A percentile compares a stretch with the other conserved stretches of the same genome.
phyloP scores from a whole-genome alignment of 2,113 vertebrate species.

The Oreochromis spilurus region DNA sequence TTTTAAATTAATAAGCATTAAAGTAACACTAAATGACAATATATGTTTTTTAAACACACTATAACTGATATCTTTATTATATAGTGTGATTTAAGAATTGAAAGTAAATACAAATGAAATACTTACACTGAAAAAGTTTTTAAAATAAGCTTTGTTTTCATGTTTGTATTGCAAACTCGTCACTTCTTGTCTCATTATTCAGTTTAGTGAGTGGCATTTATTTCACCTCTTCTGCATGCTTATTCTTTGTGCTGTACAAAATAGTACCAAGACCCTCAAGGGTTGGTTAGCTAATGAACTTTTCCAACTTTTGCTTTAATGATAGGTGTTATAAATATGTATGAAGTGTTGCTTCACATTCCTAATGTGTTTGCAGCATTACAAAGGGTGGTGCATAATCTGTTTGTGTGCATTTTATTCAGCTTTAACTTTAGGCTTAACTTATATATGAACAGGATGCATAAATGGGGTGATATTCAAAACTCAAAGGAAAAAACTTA shows the following conservation, averaged over 20 bases:
- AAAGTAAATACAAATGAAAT: background rate
- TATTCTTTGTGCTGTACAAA: background rate
- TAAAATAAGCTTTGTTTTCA: background rate
- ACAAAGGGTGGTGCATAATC: conserved; percentile 15
- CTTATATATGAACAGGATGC: conserved; percentile 12
- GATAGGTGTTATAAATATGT: conserved; percentile 43
- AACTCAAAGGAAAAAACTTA: background rate
- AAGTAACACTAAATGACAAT: background rate
- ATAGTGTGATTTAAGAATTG: background rate
- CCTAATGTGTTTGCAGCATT: conserved; percentile 18
- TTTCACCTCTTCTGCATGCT: background rate
- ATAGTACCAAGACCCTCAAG: background rate
- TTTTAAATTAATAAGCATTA: background rate
- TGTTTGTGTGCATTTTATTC: conserved; percentile 8
- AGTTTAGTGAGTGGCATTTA: background rate
- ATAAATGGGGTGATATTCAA: background rate
- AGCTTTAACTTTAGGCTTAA: background rate
- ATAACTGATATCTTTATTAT: background rate
- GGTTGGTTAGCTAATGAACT: conserved; percentile 19
- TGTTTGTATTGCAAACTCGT: background rate
- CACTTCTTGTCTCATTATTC: background rate
- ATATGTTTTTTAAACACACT: background rate
- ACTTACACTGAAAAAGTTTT: background rate
- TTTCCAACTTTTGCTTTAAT: conserved; percentile 36
- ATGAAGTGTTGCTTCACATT: conserved; percentile 37